Conservation (phyloP, 1,140 invertebrate species). For the Thaumatotibia leucotreta region DNA sequence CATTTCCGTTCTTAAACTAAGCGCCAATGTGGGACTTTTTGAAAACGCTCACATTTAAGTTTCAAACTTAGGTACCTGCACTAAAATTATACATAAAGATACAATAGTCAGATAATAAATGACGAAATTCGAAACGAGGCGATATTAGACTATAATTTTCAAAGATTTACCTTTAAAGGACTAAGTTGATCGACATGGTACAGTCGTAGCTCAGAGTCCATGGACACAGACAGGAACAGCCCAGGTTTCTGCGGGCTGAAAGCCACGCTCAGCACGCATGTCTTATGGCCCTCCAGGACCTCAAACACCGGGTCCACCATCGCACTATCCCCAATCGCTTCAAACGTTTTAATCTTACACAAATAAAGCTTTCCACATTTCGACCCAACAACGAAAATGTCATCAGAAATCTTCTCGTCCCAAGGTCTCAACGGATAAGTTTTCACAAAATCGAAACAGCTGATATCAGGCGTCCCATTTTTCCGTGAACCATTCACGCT, state of each 20-base stretch:
- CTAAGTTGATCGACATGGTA: slow-evolving; percentile 47
- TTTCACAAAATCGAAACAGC: slow-evolving; percentile 58
- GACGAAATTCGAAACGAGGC: no score
- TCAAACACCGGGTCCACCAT: slow-evolving; percentile 47
- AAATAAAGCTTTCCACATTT: slow-evolving; percentile 43
- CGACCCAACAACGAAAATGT: slow-evolving; percentile 51
- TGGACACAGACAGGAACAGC: slow-evolving; percentile 51
- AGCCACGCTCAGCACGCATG: slow-evolving; percentile 49
- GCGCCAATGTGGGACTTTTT: no score
- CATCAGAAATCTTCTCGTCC: slow-evolving; percentile 39
- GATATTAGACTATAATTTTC: no score
- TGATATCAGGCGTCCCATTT: slow-evolving; percentile 34
- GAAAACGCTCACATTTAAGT: no score
- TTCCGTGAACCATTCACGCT: slow-evolving; percentile 38
- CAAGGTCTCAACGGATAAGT: slow-evolving; percentile 35
- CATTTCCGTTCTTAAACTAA: no score
- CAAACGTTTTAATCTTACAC: slow-evolving; percentile 36
- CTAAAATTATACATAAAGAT: no score
- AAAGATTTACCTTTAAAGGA: slow-evolving; percentile 48
- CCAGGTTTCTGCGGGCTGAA: slow-evolving; percentile 49
- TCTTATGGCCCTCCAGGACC: slow-evolving; percentile 40
- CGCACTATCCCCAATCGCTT: slow-evolving; percentile 7
- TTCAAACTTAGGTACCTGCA: no score
- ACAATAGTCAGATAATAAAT: no score
- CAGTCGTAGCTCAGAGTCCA: slow-evolving; percentile 53